Base-by-base conservation (phyloP, 2,797 vertebrate species). In the Darevskia mixta region DNA sequence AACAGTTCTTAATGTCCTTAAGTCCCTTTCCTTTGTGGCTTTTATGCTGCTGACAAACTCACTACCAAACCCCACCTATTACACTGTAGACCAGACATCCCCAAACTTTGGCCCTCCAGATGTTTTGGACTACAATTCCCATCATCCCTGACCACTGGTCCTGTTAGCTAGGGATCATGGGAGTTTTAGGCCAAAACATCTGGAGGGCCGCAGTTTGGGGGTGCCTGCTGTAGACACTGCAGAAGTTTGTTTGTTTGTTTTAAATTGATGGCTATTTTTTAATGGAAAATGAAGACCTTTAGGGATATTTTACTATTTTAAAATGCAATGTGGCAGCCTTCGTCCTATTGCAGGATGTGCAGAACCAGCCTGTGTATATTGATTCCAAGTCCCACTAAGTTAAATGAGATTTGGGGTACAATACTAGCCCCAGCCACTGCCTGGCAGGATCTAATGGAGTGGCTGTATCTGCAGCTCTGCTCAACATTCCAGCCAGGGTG, bases 21-120 rank as follows among this genome's bases (percentile, higher is more conserved):
- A 76, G 72, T 17, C 64, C 29, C 45, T 79, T 86, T 35, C 64
- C 27, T 86, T 69, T 79, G 76, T 79, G 76, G 43, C 41, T 86
- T 79, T 86, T 83, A 27, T 69, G n/a, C 76, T 69, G 76, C 32
- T 69, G 25, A 45, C 43, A 79, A 78, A 35, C 25, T 55, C 64
- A 29, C 64, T 35, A 17, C 23, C 41, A 79, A 67, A 86, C 18
- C n/a, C 17, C 75, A 49, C 17, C 27, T 38, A 35, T 79, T 38
- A 69, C 25, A 35, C 35, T 35, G 35, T 35, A 35, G 35, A 3
- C 35, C 35, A 35, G 35, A 3, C 35, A 35, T 35, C 35, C 35
- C 35, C 35, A 35, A 35, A 35, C 35, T 35, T 35, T 35, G 35
- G 35, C 35, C 35, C 35, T 35, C 35, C 35, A 35, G 35, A 35